These are phyloP conservation scores for Bostrychus sinensis DNA, from an alignment of 2,113 vertebrate species.

Conservation along the genomic window DNA sequence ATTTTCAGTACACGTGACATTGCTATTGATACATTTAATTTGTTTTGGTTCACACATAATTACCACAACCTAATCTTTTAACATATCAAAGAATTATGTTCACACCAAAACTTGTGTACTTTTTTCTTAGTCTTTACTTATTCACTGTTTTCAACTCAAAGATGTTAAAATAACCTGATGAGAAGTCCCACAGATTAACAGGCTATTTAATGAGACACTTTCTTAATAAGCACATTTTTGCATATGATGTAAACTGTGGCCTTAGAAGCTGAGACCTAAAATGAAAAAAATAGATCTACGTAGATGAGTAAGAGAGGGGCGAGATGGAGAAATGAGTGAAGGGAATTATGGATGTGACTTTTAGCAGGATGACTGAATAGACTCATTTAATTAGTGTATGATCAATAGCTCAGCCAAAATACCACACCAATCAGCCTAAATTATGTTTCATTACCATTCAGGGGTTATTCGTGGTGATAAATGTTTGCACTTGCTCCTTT, in stretches of 20 bases:
- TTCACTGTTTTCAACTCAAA: no score
- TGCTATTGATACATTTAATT: not conserved
- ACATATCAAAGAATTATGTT: no score
- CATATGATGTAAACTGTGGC: not conserved
- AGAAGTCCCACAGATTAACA: no score
- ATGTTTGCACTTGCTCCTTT: constrained; percentile 50
- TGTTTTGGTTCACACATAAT: no score
- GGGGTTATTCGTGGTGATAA: constrained; percentile 36
- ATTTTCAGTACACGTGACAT: not conserved
- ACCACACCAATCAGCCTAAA: constrained; percentile 34
- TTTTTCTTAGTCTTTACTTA: no score
- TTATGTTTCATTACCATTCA: constrained; percentile 27
- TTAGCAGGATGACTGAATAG: not conserved
- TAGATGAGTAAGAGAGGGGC: constrained; percentile 20
- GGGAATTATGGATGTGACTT: constrained; percentile 16
- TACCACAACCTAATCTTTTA: no score
- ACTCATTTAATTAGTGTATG: constrained; percentile 31
- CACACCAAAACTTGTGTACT: no score
- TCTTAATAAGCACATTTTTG: not conserved
- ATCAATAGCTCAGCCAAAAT: constrained; percentile 34
- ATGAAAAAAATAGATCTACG: constrained; percentile 3
- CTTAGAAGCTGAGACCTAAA: constrained; percentile 1
- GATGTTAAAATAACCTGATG: no score
- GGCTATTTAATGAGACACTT: no score
- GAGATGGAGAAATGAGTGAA: constrained; percentile 15